Conservation (phyloP, 2,113 vertebrate genomes). For the Triplophysa siluroides region DNA sequence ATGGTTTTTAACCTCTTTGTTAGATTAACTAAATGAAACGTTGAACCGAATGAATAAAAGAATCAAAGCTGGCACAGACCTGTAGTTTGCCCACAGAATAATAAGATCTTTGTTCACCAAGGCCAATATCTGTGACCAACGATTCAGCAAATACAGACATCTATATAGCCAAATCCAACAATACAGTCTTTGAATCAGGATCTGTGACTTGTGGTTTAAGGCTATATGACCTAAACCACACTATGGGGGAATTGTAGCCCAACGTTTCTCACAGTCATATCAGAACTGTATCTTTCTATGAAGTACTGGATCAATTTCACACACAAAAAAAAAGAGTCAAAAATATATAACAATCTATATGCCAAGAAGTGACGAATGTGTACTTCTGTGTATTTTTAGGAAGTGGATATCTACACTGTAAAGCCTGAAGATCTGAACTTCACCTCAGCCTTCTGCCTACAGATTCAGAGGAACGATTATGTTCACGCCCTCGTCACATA, state of each 20-base stretch:
- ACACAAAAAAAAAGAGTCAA: neutral
- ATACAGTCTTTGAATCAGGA: constrained; percentile 17
- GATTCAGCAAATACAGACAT: neutral
- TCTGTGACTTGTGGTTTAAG: constrained; percentile 9
- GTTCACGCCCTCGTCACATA: constrained; percentile 95
- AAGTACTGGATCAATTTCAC: too few species aligned
- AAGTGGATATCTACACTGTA: constrained; percentile 96
- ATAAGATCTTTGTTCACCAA: constrained; percentile 17
- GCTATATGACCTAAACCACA: neutral
- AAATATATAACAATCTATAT: neutral
- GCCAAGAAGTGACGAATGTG: neutral
- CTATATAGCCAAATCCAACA: neutral
- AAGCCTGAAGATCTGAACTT: constrained; percentile 91
- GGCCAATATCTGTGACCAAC: neutral
- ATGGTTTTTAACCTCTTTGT: neutral
- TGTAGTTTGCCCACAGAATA: constrained; percentile 19
- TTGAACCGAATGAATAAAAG: constrained; percentile 8
- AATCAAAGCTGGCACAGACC: constrained; percentile 10
- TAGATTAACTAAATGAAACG: constrained; percentile 24
- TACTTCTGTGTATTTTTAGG: constrained; percentile 69
- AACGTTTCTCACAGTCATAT: too few species aligned
- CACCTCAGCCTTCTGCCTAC: constrained; percentile 94
- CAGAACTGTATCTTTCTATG: too few species aligned
- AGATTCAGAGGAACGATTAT: constrained; percentile 95
- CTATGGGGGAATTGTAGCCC: neutral